Conservation (phyloP, 2,797 vertebrate genomes). For the Chloroceryle inda region DNA sequence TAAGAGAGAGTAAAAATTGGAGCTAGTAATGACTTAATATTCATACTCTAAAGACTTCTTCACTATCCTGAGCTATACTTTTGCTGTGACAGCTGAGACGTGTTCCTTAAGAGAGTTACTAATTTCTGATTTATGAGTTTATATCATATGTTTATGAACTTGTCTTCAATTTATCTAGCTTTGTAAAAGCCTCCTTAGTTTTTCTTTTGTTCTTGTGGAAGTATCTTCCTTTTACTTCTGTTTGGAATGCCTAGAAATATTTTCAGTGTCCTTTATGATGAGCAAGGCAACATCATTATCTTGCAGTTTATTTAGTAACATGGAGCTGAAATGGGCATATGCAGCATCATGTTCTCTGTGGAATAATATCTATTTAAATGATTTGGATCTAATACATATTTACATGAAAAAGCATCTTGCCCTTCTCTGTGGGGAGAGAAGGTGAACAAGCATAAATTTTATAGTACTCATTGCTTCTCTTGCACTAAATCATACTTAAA, state of each 20-base stretch:
- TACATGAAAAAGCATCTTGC: conserved; percentile 59
- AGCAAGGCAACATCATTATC: conserved; percentile 25
- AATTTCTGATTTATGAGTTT: neutral
- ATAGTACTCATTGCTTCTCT: conserved; percentile 58
- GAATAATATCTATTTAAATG: conserved; percentile 64
- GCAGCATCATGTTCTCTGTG: conserved; percentile 59
- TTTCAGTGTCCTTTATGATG: conserved; percentile 50
- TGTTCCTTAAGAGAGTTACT: neutral
- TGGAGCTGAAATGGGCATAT: conserved; percentile 50
- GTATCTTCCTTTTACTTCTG: neutral
- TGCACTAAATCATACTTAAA: conserved; percentile 71
- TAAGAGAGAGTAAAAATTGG: neutral
- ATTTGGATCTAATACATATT: conserved; percentile 68
- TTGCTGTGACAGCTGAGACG: neutral
- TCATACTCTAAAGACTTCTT: neutral
- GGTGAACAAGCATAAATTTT: conserved; percentile 70
- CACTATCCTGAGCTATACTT: neutral
- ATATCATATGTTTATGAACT: neutral
- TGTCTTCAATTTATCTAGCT: neutral
- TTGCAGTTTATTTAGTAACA: conserved; percentile 66
- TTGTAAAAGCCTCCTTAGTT: neutral
- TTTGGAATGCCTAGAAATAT: conserved; percentile 22
- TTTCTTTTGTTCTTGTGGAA: neutral
- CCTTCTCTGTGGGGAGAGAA: conserved; percentile 63
- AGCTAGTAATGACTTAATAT: neutral